Base-by-base conservation (phyloP, 1,140 invertebrate genomes). In the Kradibia gibbosae region DNA sequence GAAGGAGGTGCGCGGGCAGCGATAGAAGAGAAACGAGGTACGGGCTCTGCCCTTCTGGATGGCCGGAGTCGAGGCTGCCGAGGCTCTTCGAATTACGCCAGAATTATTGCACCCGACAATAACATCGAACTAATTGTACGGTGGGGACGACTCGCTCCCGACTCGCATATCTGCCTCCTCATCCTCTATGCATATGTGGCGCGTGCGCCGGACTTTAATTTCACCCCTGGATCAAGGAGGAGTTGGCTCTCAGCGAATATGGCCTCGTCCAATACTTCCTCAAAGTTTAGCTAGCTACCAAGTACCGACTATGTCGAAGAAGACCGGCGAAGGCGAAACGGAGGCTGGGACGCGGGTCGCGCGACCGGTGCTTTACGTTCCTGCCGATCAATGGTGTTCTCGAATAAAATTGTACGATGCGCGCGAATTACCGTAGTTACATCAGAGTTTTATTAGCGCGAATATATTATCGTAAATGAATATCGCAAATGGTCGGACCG, bases 51-150 rank as follows among this genome's bases (percentile, higher is more conserved):
- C 50, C 34, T 2, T 39, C 39, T 1, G 13, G 4, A 20, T 53
- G 50, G 5, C 15, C 50, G 28, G 22, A 20, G 67, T 25, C 20
- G 62, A 67, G 31, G 53, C 34, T 39, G 45, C 31, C 39, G 71
- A 13, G 7, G 42, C 50, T 22, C n/a, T 50, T 36, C 34, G 84
- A 85, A 82, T 86, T 84, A 82, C 80, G 79, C 77, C 20, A 80
- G 55, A 78, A 84, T 88, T 88, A 85, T n/a, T 86, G 73, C 74
- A 60, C 67, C 80, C 77, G 80, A 83, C 84, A 87, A 86, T 88
- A 88, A 87, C 86, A 86, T 85, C 84, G 80, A 84, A 76, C 86
- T 88, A 88, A 89, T 88, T 89, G 87, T 82, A 84, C 71, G 79
- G 74, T 84, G 77, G 80, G 82, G 78, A 83, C 82, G 55, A 57